These are phyloP conservation scores for Danaus plexippus DNA, from an alignment of 1,140 invertebrate species.

Conservation along the genomic window DNA sequence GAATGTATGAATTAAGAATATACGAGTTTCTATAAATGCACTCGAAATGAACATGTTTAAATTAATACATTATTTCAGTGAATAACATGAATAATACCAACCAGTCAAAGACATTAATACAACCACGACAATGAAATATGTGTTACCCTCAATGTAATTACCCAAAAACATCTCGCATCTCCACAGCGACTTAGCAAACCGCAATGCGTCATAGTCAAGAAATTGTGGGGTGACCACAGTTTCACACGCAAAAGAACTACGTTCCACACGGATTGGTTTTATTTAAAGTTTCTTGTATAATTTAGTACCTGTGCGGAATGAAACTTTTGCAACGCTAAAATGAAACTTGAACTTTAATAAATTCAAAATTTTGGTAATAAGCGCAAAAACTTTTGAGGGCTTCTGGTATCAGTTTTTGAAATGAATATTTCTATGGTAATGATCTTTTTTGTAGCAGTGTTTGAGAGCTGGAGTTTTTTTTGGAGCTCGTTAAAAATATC, in stretches of 20 bases:
- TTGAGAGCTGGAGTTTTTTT: no score
- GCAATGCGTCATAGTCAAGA: conserved; percentile 41
- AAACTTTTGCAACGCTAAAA: conserved; percentile 14
- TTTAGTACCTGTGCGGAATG: conserved; percentile 17
- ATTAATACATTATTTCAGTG: no score
- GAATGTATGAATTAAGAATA: no score
- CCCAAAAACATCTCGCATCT: conserved; percentile 3
- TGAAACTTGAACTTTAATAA: conserved; percentile 24
- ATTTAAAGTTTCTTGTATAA: conserved; percentile 19
- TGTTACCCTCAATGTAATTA: no score
- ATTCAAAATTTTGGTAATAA: conserved; percentile 17
- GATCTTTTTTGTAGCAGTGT: no score
- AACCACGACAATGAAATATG: no score
- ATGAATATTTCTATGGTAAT: conserved; percentile 6
- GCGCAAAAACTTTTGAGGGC: conserved; percentile 15
- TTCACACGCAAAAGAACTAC: conserved; percentile 11
- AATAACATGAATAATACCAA: no score
- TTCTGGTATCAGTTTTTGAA: conserved; percentile 15
- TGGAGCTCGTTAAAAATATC: no score
- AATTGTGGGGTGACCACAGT: conserved; percentile 16
- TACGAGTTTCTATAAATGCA: no score
- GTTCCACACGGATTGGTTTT: conserved; percentile 6
- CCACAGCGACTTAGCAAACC: conserved; percentile 16
- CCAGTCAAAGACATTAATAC: no score
- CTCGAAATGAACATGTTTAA: no score